Percentiles rank a stretch among this genome's conserved stretches.
Evolutionary conservation across 2,113 vertebrate genomes (phyloP).

Genomic region (Thamnophis sirtalis): DNA sequence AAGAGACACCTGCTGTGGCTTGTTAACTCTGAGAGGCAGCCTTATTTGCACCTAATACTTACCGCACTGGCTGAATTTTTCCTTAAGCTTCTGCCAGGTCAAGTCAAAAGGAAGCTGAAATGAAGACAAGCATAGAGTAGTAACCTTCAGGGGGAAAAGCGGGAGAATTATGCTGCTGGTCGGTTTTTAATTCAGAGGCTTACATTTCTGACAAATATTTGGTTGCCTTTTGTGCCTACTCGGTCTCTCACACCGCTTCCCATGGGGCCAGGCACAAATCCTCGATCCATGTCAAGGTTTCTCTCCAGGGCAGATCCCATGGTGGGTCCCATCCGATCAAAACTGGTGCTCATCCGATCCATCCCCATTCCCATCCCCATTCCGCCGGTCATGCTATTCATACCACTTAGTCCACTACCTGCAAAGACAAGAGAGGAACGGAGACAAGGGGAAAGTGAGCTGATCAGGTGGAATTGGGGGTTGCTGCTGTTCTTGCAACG

Average conservation of each 20-base stretch:
- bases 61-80: conserved; percentile 97
- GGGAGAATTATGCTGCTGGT: conserved; percentile 16
- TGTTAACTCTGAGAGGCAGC: neutral
- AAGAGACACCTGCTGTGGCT: neutral
- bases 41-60: conserved; percentile 59
- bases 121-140: conserved; percentile 57
- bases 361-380: conserved; percentile 74
- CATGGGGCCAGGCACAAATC: conserved; percentile 84
- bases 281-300: conserved; percentile 86
- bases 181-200: conserved; percentile 54
- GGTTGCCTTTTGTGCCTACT: conserved; percentile 89
- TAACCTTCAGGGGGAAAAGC: conserved; percentile 31
- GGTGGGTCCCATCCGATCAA: conserved; percentile 84
- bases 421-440: conserved; percentile 2
- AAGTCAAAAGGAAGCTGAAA: conserved; percentile 96
- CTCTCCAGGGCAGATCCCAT: conserved; percentile 77
- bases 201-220: conserved; percentile 99
- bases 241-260: conserved; percentile 84
- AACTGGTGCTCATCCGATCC: conserved; percentile 87
- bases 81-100: conserved; percentile 98
- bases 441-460: neutral
- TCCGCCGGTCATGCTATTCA: conserved; percentile 82
- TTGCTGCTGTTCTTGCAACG: neutral
- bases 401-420: conserved; percentile 79
- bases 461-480: neutral